Base-by-base conservation (phyloP, 1,140 invertebrate species). In the Scaptomyza montana region DNA sequence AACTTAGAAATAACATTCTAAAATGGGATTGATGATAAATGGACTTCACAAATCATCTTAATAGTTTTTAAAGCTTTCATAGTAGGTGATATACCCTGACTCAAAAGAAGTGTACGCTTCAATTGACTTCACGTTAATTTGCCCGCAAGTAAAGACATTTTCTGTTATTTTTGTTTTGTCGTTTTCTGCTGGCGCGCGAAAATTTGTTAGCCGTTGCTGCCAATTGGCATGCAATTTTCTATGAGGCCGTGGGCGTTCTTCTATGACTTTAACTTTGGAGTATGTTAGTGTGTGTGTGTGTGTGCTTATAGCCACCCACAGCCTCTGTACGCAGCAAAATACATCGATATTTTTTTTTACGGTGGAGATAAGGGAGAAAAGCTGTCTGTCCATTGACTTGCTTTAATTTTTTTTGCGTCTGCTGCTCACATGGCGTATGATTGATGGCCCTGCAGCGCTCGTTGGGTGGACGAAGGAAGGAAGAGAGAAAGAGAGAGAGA, bases 361-460 rank as follows among this genome's bases (percentile, higher is more conserved):
- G 13, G 50, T 28, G 41, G 25, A 47, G 50, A 9, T 36, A 9
- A 36, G 30, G 25, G 39, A 13, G 33, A 9, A 28, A 51, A 33
- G 30, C 3, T 10, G 21, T 16, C 50, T 73, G 55, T 63, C 28
- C 66, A 82, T 72, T 84, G 78, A 81, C 80, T 84, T 64, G 77
- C 57, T 63, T 78, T 61, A n/a, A 60, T 64, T 21, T 49, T 21
- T 54, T 56, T 30, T 51, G 57, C 41, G 57, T 77, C 67, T 76
- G 78, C 56, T 78, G 82, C 70, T 87, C 67, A 89, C 73, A 89
- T 79, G 84, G 84, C 84, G 84, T 87, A 87, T 87, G 84, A 87
- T 89, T 87, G 84, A 87, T 87, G 76, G 79, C 72, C 73, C 79
- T 89, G 78, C 68, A 76, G 76, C 45, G 63, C 47, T 39, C 13